Base-by-base conservation (phyloP, 2,888 invertebrate species). In the Altica lythri region DNA sequence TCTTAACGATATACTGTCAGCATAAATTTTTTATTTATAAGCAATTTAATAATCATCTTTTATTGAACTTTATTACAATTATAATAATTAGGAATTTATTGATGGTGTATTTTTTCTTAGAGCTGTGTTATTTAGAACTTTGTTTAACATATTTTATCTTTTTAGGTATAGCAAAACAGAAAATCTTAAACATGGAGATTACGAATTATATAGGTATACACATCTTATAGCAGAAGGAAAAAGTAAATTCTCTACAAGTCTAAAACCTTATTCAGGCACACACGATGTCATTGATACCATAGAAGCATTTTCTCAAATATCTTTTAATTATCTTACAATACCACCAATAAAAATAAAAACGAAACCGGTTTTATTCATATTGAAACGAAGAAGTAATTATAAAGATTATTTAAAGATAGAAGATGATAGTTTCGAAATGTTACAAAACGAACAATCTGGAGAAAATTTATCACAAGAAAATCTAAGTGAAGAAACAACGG, bases 161-260 rank as follows among this genome's bases (percentile, higher is more conserved):
- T 74, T 40, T 64, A 87, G 85, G 38, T 94, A 93, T 69, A 88
- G 88, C 68, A 95, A 95, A 76, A 85, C 85, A 55, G 94, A 95
- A 78, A 81, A 86, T 55, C 72, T 93, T 44, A 77, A 78, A 45
- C 79, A 83, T 14, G 86, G 81, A 17, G 79, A 81, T 64, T 76
- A 82, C 29, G 85, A 89, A 69, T 80, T 91, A 67, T 81, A 84
- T 61, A 77, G 80, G 51, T 94, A 85, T 68, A 88, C 90, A 1
- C 90, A 94, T 76, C 78, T 95, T 40, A 76, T 95, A 50, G 77
- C 90, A 19, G 93, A 92, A 79, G 89, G 88, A 0, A 91, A 88
- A 74, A 90, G 86, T 69, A 90, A 89, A 78, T 88, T 89, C 72
- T 89, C 89, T 0, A 77, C 84, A 4, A 86, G 84, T 61, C 79